Percentiles rank a stretch among this genome's conserved stretches.
Evolutionary conservation across 2,888 invertebrate genomes (phyloP).

Genomic region (Drosophila neoperkinsi): DNA sequence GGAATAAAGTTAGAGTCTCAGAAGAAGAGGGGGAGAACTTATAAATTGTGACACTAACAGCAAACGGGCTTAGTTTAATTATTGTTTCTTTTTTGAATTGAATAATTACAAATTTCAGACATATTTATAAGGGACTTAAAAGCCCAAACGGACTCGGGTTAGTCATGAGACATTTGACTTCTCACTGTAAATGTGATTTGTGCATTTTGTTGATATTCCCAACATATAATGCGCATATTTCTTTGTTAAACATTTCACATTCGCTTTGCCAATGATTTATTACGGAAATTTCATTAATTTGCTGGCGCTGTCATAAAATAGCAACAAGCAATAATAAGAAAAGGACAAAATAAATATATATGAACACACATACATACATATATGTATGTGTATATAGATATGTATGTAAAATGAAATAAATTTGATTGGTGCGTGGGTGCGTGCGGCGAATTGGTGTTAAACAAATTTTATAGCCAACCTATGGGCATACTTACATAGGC

Average conservation of each 20-base stretch:
- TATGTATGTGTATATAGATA: background rate
- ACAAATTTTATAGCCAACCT: slow-evolving; percentile 76
- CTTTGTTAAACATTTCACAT: slow-evolving; percentile 51
- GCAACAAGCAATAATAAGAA: slow-evolving; percentile 19
- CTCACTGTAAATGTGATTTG: background rate
- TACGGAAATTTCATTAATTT: slow-evolving; percentile 74
- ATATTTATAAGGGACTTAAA: background rate
- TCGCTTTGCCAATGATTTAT: slow-evolving; percentile 63
- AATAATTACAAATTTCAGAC: background rate
- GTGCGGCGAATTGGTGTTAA: slow-evolving; percentile 61
- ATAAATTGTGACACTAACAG: background rate
- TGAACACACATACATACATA: background rate
- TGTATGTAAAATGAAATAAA: slow-evolving; percentile 63
- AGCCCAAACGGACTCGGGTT: background rate
- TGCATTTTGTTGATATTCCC: slow-evolving; percentile 19
- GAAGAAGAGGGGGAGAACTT: background rate
- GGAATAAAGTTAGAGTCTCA: background rate
- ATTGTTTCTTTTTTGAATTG: background rate
- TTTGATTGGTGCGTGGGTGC: slow-evolving; percentile 63
- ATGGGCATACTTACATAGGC: slow-evolving; percentile 37
- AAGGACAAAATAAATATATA: slow-evolving; percentile 8
- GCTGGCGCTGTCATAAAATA: slow-evolving; percentile 73
- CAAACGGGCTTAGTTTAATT: background rate
- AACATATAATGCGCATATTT: slow-evolving; percentile 29
- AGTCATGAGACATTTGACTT: slow-evolving; percentile 3